Conservation (phyloP, 2,888 invertebrate species). For the Drosophila cyrtoloma region DNA sequence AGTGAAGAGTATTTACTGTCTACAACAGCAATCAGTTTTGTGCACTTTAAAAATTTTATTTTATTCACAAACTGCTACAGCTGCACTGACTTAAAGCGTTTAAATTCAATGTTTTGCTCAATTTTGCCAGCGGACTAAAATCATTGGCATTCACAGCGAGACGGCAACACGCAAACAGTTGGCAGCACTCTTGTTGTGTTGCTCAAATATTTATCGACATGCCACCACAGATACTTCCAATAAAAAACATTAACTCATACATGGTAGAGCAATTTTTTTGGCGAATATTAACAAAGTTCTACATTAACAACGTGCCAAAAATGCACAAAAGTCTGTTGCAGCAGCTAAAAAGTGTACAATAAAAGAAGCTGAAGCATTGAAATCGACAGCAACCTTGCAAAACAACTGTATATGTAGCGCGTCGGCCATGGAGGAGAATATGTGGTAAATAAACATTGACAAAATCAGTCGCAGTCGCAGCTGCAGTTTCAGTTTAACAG, state of each 20-base stretch:
- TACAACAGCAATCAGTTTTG: slow-evolving; percentile 3
- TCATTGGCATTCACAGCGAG: slow-evolving; percentile 37
- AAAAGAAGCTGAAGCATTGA: slow-evolving; percentile 12
- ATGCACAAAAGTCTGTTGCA: slow-evolving; percentile 36
- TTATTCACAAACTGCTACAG: slow-evolving; percentile 14
- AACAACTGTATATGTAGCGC: slow-evolving; percentile 30
- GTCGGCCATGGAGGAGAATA: slow-evolving; percentile 83
- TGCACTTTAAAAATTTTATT: background rate
- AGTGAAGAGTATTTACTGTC: slow-evolving; percentile 8
- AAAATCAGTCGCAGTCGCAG: slow-evolving; percentile 4
- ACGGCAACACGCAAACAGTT: slow-evolving; percentile 24
- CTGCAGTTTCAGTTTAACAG: slow-evolving; percentile 3
- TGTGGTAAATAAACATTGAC: slow-evolving; percentile 79
- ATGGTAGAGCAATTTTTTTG: slow-evolving; percentile 46
- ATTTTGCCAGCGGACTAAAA: slow-evolving; percentile 55
- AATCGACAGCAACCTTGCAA: slow-evolving; percentile 12
- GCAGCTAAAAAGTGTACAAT: slow-evolving; percentile 33
- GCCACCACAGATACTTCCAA: slow-evolving; percentile 42
- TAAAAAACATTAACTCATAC: slow-evolving; percentile 56
- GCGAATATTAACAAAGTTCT: slow-evolving; percentile 39
- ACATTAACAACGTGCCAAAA: slow-evolving; percentile 34
- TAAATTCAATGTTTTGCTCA: slow-evolving; percentile 57
- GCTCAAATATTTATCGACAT: slow-evolving; percentile 24
- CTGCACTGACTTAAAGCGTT: slow-evolving; percentile 41
- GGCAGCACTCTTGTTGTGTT: slow-evolving; percentile 25